Conservation (phyloP, 2,113 vertebrate genomes). For the Prionailurus viverrinus region DNA sequence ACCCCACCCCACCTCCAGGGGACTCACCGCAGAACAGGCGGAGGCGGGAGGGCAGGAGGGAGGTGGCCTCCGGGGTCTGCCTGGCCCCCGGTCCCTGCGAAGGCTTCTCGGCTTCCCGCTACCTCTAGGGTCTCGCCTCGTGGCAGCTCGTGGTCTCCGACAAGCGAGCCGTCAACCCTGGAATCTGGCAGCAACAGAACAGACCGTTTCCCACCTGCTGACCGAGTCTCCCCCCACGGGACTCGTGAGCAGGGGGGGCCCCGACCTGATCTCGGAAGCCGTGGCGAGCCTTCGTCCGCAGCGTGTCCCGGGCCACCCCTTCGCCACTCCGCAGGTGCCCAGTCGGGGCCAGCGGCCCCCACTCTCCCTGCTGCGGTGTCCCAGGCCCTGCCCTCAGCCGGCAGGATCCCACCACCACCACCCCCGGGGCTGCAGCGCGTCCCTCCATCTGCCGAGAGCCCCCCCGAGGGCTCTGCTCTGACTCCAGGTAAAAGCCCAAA, state of each 20-base stretch:
- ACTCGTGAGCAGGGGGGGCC: neutral
- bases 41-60: conserved; percentile 73
- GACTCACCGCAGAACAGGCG: conserved; percentile 86
- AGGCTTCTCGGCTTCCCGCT: conserved; percentile 71
- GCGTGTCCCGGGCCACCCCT: fast-evolving
- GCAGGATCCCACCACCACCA: fast-evolving
- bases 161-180: conserved; percentile 80
- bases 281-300: fast-evolving
- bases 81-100: conserved; percentile 71
- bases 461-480: neutral
- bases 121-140: conserved; percentile 79
- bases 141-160: conserved; percentile 85
- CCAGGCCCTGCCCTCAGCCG: neutral
- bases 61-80: conserved; percentile 73
- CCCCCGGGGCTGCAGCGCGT: fast-evolving
- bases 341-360: neutral
- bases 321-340: fast-evolving
- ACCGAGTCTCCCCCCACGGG: fast-evolving
- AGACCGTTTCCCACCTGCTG: neutral
- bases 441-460: neutral
- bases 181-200: conserved; percentile 59
- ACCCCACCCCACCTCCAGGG: no score
- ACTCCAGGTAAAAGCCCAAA: fast-evolving
- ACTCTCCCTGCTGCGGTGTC: neutral
- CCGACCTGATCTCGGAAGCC: neutral